Base-by-base conservation (phyloP, 2,888 invertebrate genomes). In the Philereme vetulata region DNA sequence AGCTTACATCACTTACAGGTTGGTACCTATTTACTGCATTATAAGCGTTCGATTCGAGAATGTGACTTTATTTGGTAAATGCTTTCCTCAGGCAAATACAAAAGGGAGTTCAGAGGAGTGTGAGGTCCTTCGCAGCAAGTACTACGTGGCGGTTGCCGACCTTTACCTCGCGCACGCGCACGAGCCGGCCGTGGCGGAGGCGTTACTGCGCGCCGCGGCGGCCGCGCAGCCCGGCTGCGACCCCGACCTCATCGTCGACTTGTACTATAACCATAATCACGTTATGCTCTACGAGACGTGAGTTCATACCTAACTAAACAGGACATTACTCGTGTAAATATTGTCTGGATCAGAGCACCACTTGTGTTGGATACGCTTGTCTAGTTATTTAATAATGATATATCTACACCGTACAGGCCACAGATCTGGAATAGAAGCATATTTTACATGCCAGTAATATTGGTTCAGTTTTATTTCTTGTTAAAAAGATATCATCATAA, bases 251-350 rank as follows among this genome's bases (percentile, higher is more conserved):
- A 59, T 93, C 58, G 68, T 86, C 63, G 66, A 80, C 70, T 68
- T 74, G 3, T 84, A 85, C 73, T 86, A 85, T 73, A 48, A 55
- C 0, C 76, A 85, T 67, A 85, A 86, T 60, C 75, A 84, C 10
- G 68, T 81, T 51, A 81, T 93, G 72, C 81, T 92, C 10, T 89
- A 86, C 56, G 93, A 93, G 43, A 85, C 75, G 93, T 92, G 59
- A 68, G 81, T 65, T 2, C 21, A 21, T 21, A 21, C 21, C 21
- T 1, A 21, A 21, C 21, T n/a, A n/a, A n/a, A n/a, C n/a, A n/a
- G n/a, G n/a, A n/a, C n/a, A n/a, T n/a, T n/a, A n/a, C n/a, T n/a
- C n/a, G n/a, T n/a, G n/a, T n/a, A n/a, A n/a, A n/a, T n/a, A n/a
- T n/a, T n/a, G n/a, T n/a, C n/a, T n/a, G n/a, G n/a, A n/a, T n/a